Percentiles rank a stretch among this genome's conserved stretches.
Conservation (phyloP, 2,113 vertebrate species). For the Vicugna pacos region DNA sequence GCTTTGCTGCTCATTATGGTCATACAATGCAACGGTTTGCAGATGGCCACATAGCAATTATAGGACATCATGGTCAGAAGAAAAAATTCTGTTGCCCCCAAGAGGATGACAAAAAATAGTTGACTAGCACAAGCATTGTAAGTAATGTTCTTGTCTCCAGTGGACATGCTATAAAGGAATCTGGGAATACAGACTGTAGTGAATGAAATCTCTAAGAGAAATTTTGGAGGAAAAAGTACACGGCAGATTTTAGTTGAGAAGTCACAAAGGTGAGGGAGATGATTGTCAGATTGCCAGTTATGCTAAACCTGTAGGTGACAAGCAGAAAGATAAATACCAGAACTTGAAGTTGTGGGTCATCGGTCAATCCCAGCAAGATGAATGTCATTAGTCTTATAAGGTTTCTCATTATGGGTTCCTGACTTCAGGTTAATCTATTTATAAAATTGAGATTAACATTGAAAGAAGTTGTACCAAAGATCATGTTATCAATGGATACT, state of each 20-base stretch:
- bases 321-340: background rate
- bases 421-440: background rate
- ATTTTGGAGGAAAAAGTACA: background rate
- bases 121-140: background rate
- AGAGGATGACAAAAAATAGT: background rate
- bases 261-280: background rate
- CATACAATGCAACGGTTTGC: background rate
- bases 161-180: background rate
- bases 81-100: background rate
- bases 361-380: background rate
- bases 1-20: background rate
- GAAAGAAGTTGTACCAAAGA: background rate
- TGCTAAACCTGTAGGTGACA: background rate
- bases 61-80: background rate
- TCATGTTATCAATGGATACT: background rate
- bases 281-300: background rate
- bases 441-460: background rate
- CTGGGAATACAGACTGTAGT: background rate
- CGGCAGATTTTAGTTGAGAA: background rate
- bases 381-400: background rate
- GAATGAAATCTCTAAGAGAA: background rate
- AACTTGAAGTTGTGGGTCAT: background rate
- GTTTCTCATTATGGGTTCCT: background rate
- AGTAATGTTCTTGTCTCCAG: background rate
- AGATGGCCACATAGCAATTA: background rate